phyloP scores from a whole-genome alignment of 1,140 invertebrate genomes.

The Formica exsecta region DNA sequence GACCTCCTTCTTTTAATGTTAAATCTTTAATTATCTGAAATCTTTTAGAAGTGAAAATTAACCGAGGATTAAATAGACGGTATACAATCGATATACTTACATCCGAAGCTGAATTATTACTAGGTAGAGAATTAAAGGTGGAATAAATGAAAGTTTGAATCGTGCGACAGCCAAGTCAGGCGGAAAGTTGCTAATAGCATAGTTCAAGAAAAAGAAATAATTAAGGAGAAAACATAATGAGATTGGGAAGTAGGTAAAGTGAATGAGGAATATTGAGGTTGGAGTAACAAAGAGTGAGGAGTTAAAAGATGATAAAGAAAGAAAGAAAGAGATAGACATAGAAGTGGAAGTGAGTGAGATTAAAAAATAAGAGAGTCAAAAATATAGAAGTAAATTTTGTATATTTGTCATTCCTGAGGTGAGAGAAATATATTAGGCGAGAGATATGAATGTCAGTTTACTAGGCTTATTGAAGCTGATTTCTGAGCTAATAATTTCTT shows the following conservation, averaged over 20 bases:
- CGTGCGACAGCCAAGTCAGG: conserved; percentile 66
- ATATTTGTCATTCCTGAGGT: conserved; percentile 55
- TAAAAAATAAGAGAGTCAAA: conserved; percentile 52
- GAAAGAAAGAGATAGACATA: conserved; percentile 24
- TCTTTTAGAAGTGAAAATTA: conserved; percentile 67
- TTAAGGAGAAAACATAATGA: conserved; percentile 79
- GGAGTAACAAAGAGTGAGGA: conserved; percentile 16
- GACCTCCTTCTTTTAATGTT: conserved; percentile 51
- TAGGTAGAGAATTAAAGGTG: conserved; percentile 67
- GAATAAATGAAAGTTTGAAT: conserved; percentile 70
- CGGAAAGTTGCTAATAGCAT: conserved; percentile 76
- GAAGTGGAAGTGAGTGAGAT: conserved; percentile 15
- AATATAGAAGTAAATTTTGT: conserved; percentile 64
- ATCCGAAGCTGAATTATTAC: conserved; percentile 67
- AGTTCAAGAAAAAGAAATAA: conserved; percentile 78
- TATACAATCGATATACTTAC: conserved; percentile 43
- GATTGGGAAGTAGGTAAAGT: conserved; percentile 65
- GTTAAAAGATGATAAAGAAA: background rate
- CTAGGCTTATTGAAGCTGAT: conserved; percentile 64
- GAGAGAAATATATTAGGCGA: conserved; percentile 69
- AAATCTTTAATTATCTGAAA: conserved; percentile 68
- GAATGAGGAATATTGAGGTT: conserved; percentile 43
- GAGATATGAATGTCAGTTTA: conserved; percentile 64
- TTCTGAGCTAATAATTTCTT: conserved; percentile 71
- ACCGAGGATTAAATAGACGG: conserved; percentile 25